phyloP scores from a whole-genome alignment of 2,113 vertebrate genomes.

The Nansenia antarctica region DNA sequence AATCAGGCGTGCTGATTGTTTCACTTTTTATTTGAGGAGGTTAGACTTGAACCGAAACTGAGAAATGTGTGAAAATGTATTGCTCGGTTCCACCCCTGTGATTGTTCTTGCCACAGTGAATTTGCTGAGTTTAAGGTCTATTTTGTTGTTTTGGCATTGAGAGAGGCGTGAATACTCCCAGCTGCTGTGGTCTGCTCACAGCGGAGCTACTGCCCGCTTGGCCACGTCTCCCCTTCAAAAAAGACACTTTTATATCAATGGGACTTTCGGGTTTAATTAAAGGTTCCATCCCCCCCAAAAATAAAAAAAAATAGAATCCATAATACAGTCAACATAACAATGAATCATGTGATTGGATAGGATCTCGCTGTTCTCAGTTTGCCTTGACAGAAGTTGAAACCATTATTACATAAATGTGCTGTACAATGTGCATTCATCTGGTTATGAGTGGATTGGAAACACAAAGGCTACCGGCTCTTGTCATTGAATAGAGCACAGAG shows the following conservation, averaged over 20 bases:
- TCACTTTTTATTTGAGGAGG: conserved; percentile 22
- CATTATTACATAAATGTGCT: background rate
- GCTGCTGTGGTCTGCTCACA: background rate
- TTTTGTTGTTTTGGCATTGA: conserved; percentile 32
- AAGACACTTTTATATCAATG: background rate
- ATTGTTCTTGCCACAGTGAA: conserved; percentile 16
- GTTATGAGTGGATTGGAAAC: too few relatives aligned
- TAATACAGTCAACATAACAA: background rate
- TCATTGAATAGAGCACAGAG: too few relatives aligned
- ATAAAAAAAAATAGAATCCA: background rate
- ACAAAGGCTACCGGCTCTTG: too few relatives aligned
- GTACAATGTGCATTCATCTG: too few relatives aligned
- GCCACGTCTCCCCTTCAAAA: background rate
- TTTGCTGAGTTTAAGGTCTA: conserved; percentile 21
- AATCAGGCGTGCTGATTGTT: conserved; percentile 30
- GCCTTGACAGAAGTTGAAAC: background rate
- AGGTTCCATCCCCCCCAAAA: too few relatives aligned
- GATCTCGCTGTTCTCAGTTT: background rate
- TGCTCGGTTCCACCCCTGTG: conserved; percentile 16
- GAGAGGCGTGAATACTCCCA: conserved; percentile 7
- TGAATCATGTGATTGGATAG: background rate
- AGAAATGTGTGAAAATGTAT: background rate
- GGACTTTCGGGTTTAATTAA: background rate
- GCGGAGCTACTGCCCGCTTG: background rate
- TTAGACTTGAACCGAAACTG: conserved; percentile 25